phyloP scores from a whole-genome alignment of 2,113 vertebrate species.

The Mystacornis crossleyi region DNA sequence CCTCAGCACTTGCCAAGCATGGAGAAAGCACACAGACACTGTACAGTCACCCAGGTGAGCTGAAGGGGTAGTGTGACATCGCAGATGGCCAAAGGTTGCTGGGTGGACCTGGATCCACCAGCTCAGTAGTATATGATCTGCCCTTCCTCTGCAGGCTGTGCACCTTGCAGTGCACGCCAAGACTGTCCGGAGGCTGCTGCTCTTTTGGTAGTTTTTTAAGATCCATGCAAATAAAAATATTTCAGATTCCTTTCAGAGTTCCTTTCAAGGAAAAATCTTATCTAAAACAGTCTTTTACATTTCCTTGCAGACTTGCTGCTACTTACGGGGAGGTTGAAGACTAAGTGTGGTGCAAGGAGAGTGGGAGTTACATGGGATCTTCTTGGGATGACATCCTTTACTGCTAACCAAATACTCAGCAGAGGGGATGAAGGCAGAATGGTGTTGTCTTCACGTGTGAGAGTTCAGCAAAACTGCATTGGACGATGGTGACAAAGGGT shows the following conservation, averaged over 20 bases:
- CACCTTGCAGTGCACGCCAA: background rate
- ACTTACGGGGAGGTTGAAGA: background rate
- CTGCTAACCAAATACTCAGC: background rate
- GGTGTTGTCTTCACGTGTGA: background rate
- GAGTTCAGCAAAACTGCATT: background rate
- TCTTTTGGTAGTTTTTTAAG: background rate
- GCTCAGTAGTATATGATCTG: background rate
- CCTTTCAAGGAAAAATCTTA: background rate
- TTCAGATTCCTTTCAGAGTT: background rate
- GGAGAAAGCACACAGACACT: background rate
- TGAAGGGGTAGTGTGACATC: background rate
- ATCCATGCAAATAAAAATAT: background rate
- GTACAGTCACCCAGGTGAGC: background rate
- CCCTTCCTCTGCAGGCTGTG: background rate
- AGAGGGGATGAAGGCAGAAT: background rate
- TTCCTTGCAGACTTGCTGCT: background rate
- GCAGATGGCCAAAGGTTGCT: background rate
- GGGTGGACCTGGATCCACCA: background rate
- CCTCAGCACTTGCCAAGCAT: background rate
- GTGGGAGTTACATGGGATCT: background rate
- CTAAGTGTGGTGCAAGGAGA: background rate
- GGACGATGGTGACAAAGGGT: background rate
- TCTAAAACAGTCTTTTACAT: background rate
- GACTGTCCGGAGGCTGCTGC: background rate
- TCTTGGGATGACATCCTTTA: background rate